phyloP scores from a whole-genome alignment of 2,888 invertebrate genomes.

The Sympetrum striolatum region DNA sequence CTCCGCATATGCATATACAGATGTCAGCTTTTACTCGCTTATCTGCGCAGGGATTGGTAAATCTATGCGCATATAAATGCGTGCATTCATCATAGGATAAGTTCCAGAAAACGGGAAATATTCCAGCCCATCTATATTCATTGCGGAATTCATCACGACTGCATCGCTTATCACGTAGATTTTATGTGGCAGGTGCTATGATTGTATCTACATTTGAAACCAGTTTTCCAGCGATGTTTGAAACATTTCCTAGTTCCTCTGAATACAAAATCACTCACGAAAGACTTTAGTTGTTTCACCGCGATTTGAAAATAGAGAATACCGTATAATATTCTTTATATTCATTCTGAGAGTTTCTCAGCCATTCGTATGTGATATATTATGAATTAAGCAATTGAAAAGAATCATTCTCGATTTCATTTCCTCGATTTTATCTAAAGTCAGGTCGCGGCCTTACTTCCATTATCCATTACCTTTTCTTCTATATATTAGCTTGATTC shows the following conservation, averaged over 20 bases:
- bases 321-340: neutral
- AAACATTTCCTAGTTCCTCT: neutral
- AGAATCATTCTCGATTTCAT: no score
- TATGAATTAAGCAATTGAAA: no score
- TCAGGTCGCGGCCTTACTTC: neutral
- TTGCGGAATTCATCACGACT: neutral
- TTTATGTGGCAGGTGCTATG: neutral
- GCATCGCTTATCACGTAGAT: neutral
- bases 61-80: no score
- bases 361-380: no score
- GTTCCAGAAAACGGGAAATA: neutral
- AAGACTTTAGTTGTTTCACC: neutral
- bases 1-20: neutral
- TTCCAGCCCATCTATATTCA: neutral
- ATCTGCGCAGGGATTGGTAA: no score
- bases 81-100: neutral
- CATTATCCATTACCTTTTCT: neutral
- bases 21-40: neutral
- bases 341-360: neutral
- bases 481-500: neutral
- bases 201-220: neutral
- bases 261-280: neutral
- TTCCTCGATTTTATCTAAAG: no score
- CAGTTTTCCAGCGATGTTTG: neutral
- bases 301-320: neutral